phyloP scores from a whole-genome alignment of 2,888 invertebrate genomes.

The Polydrusus tereticollis region DNA sequence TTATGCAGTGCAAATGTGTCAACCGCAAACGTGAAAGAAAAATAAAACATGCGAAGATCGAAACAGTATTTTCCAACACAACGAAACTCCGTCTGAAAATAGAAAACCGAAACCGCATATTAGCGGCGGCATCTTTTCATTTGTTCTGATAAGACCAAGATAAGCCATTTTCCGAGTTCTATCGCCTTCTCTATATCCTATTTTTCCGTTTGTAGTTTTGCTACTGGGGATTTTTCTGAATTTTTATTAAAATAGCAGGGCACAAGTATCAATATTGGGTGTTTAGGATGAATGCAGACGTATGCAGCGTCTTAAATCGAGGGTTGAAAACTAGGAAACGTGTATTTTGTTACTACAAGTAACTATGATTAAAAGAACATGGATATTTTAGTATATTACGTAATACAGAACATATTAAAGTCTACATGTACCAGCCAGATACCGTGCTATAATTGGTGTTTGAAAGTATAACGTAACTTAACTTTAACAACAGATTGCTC shows the following conservation, averaged over 20 bases:
- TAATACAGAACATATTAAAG: no score
- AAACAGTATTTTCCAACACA: not conserved
- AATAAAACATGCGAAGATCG: not conserved
- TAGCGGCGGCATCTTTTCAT: slow-evolving; percentile 24
- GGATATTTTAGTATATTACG: no score
- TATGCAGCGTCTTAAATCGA: not conserved
- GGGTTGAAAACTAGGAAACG: not conserved
- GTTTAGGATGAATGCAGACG: not conserved
- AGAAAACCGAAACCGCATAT: slow-evolving; percentile 3
- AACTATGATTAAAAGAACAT: no score
- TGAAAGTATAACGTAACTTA: no score
- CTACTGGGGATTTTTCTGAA: slow-evolving; percentile 23
- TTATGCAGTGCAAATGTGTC: not conserved
- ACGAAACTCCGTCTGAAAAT: not conserved
- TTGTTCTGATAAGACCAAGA: slow-evolving; percentile 24
- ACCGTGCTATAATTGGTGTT: no score
- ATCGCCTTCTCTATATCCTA: slow-evolving; percentile 22
- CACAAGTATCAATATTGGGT: not conserved
- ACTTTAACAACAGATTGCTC: no score
- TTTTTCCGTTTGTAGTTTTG: slow-evolving; percentile 19
- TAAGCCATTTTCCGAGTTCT: slow-evolving; percentile 17
- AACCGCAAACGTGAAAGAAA: not conserved
- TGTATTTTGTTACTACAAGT: no score
- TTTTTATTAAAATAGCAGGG: slow-evolving; percentile 6
- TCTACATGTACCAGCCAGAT: no score